Conservation (phyloP, 1,140 invertebrate species). For the Sogatella furcifera region DNA sequence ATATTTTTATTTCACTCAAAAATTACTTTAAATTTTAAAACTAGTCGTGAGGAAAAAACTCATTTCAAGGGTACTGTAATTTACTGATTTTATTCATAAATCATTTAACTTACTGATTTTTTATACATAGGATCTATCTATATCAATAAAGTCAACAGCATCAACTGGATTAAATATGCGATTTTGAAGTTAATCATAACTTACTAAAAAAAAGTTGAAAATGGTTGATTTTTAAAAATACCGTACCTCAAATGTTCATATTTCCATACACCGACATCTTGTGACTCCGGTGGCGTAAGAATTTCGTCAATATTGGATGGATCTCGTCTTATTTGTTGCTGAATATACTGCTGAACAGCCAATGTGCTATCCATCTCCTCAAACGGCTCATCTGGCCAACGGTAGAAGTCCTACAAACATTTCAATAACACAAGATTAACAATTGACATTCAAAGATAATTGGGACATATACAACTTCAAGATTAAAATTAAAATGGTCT, state of each 20-base stretch:
- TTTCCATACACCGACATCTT: conserved; percentile 99
- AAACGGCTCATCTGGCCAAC: conserved; percentile 95
- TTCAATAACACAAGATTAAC: background rate
- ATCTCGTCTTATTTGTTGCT: conserved; percentile 91
- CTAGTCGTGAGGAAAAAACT: too few relatives aligned
- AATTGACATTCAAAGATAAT: background rate
- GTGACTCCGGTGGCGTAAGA: conserved; percentile 87
- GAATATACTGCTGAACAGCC: conserved; percentile 97
- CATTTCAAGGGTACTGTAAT: too few relatives aligned
- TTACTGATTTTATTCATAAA: too few relatives aligned
- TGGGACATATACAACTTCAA: background rate
- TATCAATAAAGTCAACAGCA: too few relatives aligned
- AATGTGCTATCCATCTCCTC: conserved; percentile 99
- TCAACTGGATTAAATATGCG: too few relatives aligned
- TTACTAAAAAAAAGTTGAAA: too few relatives aligned
- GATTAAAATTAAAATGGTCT: background rate
- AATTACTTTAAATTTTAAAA: too few relatives aligned
- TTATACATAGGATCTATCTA: too few relatives aligned
- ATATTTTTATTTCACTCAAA: too few relatives aligned
- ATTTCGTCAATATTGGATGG: conserved; percentile 90
- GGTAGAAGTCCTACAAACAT: conserved; percentile 76
- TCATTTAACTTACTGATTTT: too few relatives aligned
- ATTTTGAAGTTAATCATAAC: too few relatives aligned
- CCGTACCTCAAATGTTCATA: conserved; percentile 95
- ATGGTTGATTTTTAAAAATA: too few relatives aligned